Evolutionary conservation across 1,140 invertebrate genomes (phyloP), one percentile per base, ranked within the genome.

Genomic region (Thaumetopoea pityocampa): DNA sequence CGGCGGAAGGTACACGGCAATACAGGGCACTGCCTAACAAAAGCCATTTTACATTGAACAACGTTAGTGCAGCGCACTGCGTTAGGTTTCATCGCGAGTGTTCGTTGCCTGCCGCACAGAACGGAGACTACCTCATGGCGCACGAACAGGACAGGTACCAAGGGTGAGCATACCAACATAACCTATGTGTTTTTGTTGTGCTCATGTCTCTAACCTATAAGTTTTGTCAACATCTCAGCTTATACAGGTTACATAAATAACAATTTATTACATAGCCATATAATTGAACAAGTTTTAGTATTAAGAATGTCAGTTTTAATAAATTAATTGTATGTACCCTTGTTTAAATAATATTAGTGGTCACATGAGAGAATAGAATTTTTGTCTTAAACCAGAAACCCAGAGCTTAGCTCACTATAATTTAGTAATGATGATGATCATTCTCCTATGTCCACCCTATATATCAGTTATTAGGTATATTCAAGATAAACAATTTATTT

Each of bases 81-180:
- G 65, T 70, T 5, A 50, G 67, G 26, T 79, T 69, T 28, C 54
- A 53, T 24, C 65, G 72, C 69, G 76, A 80, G 56, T 77, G 74
- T 47, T 60, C 57, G 5, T 44, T 74, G 28, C 65, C 76, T 10
- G 41, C 58, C 12, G 59, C 72, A 7, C 55, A 76, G 29, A 79
- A 81, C 79, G 79, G 79, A 19, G 79, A 80, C 52, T 83, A 71
- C 56, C 42, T 69, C 41, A 83, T 83, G 76, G 60, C 79, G 35
- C 70, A 79, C 42, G 72, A 83, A 12, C 63, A 54, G 27, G 62
- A 67, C 33, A 58, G 41, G 38, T 56, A 66, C 43, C 49, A 68
- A 43, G 54, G 71, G 78, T 82, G 48, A 76, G 70, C 58, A 38
- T 10, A 26, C 38, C 33, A 34, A 51, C 19, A 30, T 32, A 41